Base-by-base conservation (phyloP, 2,113 vertebrate genomes). In the Melanotaenia duboulayi region DNA sequence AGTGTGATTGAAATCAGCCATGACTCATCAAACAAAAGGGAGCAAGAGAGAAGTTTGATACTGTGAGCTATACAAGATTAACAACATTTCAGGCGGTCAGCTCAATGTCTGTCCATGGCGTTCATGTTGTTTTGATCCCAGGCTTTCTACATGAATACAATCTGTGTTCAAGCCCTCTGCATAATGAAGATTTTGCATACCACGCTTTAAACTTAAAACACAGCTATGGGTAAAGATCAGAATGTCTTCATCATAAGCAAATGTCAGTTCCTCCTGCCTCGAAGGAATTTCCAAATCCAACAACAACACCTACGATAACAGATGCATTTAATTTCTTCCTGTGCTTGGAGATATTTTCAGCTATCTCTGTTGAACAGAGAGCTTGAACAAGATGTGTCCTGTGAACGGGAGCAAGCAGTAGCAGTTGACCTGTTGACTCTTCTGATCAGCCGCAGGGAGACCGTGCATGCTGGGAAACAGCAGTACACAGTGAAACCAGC, bases 1-100 rank as follows among this genome's bases (percentile, higher is more conserved):
- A 67, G 74, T 56, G 65, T 82, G 80, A 88, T 87, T 80, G 80
- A 88, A 90, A 90, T 91, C 86, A 82, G 76, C 67, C 54, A 20
- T 60, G 61, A 84, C 81, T 89, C 85, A 83, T 90, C 81, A 81
- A 71, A 83, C 71, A 63, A 39, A 35, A 35, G 32, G 6, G 65
- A 61, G 62, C 76, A 37, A 71, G 62, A 44, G 48, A 82, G 28
- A 62, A 49, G 82, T 71, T 69, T 44, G 79, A 82, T 71, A 76
- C 69, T 48, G 62, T 16, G 54, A 59, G 65, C 42, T 9, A 81
- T 77, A 74, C 16, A 58, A 55, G 63, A 71, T 65, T 50, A 63
- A 61, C 76, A 65, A 81, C 60, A 73, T 85, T 60, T 48, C 55
- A 71, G 54, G 44, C 56, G 60, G 76, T 69, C 32, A 24, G 63